Percentiles rank a stretch among this genome's conserved stretches.
Evolutionary conservation across 2,113 vertebrate species (phyloP).

Genomic region (Crotalus viridis): DNA sequence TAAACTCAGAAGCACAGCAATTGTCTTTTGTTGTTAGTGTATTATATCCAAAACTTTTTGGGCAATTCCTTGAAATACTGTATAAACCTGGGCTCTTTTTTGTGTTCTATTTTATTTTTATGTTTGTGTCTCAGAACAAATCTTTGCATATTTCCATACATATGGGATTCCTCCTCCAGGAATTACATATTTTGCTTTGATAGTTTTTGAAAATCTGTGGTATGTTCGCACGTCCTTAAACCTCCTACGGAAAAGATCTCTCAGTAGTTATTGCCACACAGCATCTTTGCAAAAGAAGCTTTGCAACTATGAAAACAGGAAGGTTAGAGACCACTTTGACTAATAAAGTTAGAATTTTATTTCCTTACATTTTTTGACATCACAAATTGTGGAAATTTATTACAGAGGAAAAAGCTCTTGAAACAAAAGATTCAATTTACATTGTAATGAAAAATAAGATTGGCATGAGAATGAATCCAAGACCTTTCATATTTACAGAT

Average conservation of each 20-base stretch:
- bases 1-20: background rate
- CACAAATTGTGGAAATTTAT: conserved; percentile 22
- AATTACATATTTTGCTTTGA: background rate
- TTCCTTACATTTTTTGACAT: conserved; percentile 6
- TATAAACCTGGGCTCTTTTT: background rate
- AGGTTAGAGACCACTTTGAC: background rate
- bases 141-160: background rate
- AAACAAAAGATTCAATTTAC: background rate
- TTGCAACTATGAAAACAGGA: background rate
- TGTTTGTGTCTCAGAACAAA: background rate
- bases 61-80: background rate
- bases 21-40: background rate
- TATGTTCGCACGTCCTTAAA: background rate
- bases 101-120: background rate
- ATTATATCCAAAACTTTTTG: background rate
- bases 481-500: conserved; percentile 1
- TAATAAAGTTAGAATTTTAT: conserved; percentile 31
- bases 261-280: background rate
- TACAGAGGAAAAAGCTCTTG: conserved; percentile 18
- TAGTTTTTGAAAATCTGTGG: background rate
- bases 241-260: background rate
- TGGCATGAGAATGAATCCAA: background rate
- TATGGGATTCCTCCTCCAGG: background rate
- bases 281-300: background rate
- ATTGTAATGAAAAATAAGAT: background rate